These are phyloP conservation scores for Ceratosolen solmsi DNA, from an alignment of 1,140 invertebrate genomes.

Conservation along the genomic window DNA sequence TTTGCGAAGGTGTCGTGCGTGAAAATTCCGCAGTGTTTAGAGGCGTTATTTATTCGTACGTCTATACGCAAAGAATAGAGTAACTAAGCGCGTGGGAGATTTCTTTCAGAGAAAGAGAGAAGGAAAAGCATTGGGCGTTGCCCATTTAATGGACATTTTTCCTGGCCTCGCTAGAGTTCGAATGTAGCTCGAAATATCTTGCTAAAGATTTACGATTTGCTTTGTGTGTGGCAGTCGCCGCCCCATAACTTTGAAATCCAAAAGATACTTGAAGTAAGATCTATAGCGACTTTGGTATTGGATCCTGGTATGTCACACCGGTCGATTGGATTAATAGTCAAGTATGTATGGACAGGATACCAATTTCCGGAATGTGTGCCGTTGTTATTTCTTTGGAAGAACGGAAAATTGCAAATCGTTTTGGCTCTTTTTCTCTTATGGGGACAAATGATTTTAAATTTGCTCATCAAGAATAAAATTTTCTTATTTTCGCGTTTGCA, in stretches of 20 bases:
- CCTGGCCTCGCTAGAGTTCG: not conserved
- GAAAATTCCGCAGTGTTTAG: not conserved
- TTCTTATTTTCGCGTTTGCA: not conserved
- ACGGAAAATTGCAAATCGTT: not conserved
- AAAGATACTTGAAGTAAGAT: not conserved
- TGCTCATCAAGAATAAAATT: not conserved
- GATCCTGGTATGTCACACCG: not conserved
- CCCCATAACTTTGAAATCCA: conserved; percentile 9
- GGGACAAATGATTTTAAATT: not conserved
- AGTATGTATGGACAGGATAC: not conserved
- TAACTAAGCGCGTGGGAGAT: conserved; percentile 42
- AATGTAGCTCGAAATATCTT: conserved; percentile 25
- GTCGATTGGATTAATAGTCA: not conserved
- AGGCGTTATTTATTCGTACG: not conserved
- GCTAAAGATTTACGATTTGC: conserved; percentile 45
- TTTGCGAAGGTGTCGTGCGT: conserved; percentile 37
- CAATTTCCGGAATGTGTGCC: not conserved
- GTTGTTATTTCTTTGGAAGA: conserved; percentile 3
- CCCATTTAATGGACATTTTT: not conserved
- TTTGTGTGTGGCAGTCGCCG: not conserved
- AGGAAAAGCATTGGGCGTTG: conserved; percentile 42
- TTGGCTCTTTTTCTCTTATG: not conserved
- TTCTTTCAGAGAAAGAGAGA: conserved; percentile 30
- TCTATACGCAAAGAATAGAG: not conserved
- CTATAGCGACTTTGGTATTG: not conserved